These are phyloP conservation scores for Alectoris magna DNA, from an alignment of 2,797 vertebrate genomes.

Conservation along the genomic window DNA sequence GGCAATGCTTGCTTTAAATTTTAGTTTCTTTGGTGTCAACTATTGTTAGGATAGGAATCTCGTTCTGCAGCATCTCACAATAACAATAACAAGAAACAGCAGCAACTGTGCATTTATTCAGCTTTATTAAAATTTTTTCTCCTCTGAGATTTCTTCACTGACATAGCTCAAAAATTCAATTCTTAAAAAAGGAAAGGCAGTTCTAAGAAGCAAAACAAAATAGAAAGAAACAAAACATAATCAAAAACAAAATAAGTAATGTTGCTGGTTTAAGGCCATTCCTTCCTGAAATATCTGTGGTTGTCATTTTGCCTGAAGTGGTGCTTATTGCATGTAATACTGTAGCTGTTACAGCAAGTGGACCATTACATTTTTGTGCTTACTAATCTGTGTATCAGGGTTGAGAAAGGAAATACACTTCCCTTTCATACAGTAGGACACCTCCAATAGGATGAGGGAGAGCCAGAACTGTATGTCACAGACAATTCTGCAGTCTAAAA, in stretches of 20 bases:
- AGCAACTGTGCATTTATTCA: not conserved
- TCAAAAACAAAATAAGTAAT: not conserved
- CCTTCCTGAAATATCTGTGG: not conserved
- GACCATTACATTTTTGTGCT: not conserved
- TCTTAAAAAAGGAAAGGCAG: not conserved
- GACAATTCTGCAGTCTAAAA: not conserved
- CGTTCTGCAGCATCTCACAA: not conserved
- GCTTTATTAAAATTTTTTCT: not conserved
- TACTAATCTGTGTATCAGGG: not conserved
- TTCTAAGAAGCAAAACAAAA: not conserved
- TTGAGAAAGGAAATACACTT: not conserved
- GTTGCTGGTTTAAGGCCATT: not conserved
- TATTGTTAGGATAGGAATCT: not conserved
- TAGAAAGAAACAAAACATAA: accelerated
- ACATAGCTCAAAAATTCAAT: not conserved
- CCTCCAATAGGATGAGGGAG: not conserved
- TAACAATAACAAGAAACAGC: not conserved
- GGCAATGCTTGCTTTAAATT: not conserved
- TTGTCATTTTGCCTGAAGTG: not conserved
- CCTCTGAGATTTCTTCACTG: not conserved
- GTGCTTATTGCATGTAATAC: not conserved
- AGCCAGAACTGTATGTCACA: not conserved
- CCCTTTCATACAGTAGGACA: not conserved
- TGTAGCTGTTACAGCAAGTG: not conserved
- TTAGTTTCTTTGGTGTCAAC: not conserved